These are phyloP conservation scores for Perizoma flavofasciatum DNA, from an alignment of 2,888 invertebrate genomes.

Conservation along the genomic window DNA sequence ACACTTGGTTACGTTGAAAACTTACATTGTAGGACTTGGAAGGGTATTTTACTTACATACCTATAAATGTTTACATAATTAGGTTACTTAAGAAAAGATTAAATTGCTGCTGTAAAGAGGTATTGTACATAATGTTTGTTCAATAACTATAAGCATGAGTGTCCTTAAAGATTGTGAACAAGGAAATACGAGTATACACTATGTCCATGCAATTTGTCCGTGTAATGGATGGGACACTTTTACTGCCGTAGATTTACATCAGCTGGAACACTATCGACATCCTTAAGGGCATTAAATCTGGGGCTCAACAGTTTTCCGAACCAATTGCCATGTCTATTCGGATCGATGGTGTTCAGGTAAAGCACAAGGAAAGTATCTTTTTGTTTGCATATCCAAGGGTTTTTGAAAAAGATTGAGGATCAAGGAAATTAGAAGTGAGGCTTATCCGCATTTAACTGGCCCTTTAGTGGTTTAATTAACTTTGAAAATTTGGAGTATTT, in stretches of 20 bases:
- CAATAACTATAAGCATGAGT: too few species aligned
- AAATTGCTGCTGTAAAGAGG: too few species aligned
- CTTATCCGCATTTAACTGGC: slow-evolving; percentile 24
- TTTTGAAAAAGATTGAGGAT: slow-evolving; percentile 32
- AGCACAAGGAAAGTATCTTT: slow-evolving; percentile 37
- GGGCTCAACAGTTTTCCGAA: slow-evolving; percentile 52
- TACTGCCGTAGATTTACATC: slow-evolving; percentile 54
- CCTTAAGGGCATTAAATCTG: slow-evolving; percentile 59
- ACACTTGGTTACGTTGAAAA: too few species aligned
- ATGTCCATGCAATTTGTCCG: slow-evolving; percentile 30
- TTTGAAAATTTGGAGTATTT: slow-evolving; percentile 4
- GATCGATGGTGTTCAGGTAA: slow-evolving; percentile 53
- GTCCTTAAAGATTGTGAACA: slow-evolving; percentile 6
- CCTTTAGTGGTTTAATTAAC: slow-evolving; percentile 33
- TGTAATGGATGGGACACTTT: slow-evolving; percentile 59
- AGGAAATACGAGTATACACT: slow-evolving; percentile 15
- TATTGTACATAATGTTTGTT: too few species aligned
- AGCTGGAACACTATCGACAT: slow-evolving; percentile 52
- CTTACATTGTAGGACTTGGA: too few species aligned
- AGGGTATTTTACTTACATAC: too few species aligned
- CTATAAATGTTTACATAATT: too few species aligned
- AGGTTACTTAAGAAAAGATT: too few species aligned
- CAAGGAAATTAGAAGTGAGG: slow-evolving; percentile 31
- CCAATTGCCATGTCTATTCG: slow-evolving; percentile 41
- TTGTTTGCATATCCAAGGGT: slow-evolving; percentile 34